Base-by-base conservation (phyloP, 2,888 invertebrate genomes). In the Temnothorax rugatulus region DNA sequence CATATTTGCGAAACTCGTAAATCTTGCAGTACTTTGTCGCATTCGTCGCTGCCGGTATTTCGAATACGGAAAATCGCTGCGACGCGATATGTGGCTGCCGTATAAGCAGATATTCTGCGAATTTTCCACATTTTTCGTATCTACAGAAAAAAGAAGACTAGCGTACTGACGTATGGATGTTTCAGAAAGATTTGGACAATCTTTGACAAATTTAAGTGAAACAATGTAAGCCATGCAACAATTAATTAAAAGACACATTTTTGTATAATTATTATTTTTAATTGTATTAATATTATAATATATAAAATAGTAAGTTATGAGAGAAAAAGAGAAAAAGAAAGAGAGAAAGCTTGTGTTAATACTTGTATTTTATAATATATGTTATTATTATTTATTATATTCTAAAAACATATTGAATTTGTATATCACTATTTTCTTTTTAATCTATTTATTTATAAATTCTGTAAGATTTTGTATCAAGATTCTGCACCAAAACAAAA, bases 1-100 rank as follows among this genome's bases (percentile, higher is more conserved):
- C 44, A 81, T 81, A 73, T 73, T 81, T 81, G 73, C 50, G 61
- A 81, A 73, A 73, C 73, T 73, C 79, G 79, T 81, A 81, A 81
- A 73, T 81, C 73, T 81, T 47, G 59, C 59, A n/a, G 47, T 47
- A 81, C 59, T 81, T 81, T 79, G 71, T 73, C 68, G 52, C 54
- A 77, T 68, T 77, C 54, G 66, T 64, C 76, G 77, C 44, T 57
- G 47, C 18, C 18, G 79, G 73, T 47, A 81, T 81, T 81, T 81
- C 59, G 73, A 81, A 61, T 73, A 73, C 79, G 21, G 59, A 61
- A 81, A 73, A 79, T 79, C 29, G 73, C 71, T 34, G 47, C 47
- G 71, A 77, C 44, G 68, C 44, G 68, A 79, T 34, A 34, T 41
- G n/a, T 47, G 50, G 34, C 38, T 44, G 73, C 25, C 25, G 25